Evolutionary conservation across 2,797 vertebrate genomes (phyloP).

Genomic region (Myotis pilosus): DNA sequence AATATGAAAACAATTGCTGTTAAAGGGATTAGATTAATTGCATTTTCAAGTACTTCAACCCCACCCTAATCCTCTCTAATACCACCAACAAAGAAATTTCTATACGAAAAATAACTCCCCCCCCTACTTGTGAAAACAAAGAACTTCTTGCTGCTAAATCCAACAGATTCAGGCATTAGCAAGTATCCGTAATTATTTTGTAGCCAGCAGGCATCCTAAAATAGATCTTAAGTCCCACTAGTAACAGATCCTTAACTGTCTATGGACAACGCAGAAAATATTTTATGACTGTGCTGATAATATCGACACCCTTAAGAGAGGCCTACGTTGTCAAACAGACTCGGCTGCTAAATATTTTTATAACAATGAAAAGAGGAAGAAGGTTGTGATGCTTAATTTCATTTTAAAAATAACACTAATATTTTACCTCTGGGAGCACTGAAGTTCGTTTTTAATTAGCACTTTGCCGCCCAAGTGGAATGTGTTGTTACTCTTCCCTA

Average conservation of each 20-base stretch:
- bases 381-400: slow-evolving; percentile 61
- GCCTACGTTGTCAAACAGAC: slow-evolving; percentile 81
- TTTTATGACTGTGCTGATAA: slow-evolving; percentile 67
- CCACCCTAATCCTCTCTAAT: slow-evolving; percentile 78
- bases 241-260: slow-evolving; percentile 70
- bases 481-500: slow-evolving; percentile 71
- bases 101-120: slow-evolving; percentile 72
- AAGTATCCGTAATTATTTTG: slow-evolving; percentile 76
- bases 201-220: slow-evolving; percentile 76
- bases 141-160: slow-evolving; percentile 59
- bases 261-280: slow-evolving; percentile 70
- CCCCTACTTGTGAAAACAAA: slow-evolving; percentile 62
- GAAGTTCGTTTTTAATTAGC: slow-evolving; percentile 75
- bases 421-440: slow-evolving; percentile 70
- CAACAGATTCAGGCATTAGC: slow-evolving; percentile 64
- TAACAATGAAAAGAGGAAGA: slow-evolving; percentile 73
- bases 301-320: slow-evolving; percentile 78
- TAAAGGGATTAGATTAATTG: slow-evolving; percentile 80
- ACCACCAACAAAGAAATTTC: slow-evolving; percentile 71
- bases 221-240: slow-evolving; percentile 71
- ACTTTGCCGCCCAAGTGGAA: slow-evolving; percentile 63
- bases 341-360: slow-evolving; percentile 74
- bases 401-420: slow-evolving; percentile 67
- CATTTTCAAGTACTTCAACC: slow-evolving; percentile 75
- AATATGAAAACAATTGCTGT: slow-evolving; percentile 79